Conservation (phyloP, 2,888 invertebrate species). For the Congeria kusceri region DNA sequence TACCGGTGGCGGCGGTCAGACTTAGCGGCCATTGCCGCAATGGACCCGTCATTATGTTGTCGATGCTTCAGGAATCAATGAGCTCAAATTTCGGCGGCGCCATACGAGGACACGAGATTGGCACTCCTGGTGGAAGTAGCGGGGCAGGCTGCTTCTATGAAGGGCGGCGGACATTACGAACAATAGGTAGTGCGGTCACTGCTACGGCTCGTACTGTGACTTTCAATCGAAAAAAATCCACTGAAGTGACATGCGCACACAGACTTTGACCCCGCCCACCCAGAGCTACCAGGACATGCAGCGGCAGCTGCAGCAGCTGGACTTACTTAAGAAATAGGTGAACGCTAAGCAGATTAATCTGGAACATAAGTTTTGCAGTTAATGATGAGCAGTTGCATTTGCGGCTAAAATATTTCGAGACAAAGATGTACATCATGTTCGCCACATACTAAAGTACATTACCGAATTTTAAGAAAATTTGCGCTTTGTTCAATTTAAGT, state of each 20-base stretch:
- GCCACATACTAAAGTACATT: too few relatives aligned
- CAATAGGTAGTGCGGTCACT: slow-evolving; percentile 31
- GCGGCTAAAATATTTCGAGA: too few relatives aligned
- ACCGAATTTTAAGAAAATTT: too few relatives aligned
- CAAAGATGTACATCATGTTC: too few relatives aligned
- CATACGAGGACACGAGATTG: background rate
- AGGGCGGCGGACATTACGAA: slow-evolving; percentile 51
- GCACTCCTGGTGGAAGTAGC: slow-evolving; percentile 3
- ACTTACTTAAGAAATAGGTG: background rate
- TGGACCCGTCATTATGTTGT: background rate
- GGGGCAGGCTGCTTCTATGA: slow-evolving; percentile 35
- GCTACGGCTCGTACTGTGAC: slow-evolving; percentile 56
- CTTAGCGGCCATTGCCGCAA: background rate
- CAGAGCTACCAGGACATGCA: background rate
- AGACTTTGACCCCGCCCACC: slow-evolving; percentile 26
- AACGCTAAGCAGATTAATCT: too few relatives aligned
- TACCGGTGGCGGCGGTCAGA: background rate
- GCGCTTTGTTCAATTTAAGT: too few relatives aligned
- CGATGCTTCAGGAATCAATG: background rate
- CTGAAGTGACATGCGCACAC: slow-evolving; percentile 50
- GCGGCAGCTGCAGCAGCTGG: background rate
- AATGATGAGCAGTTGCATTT: too few relatives aligned
- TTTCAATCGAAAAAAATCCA: slow-evolving; percentile 38
- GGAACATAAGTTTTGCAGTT: too few relatives aligned
- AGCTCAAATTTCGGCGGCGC: too few relatives aligned